Conservation (phyloP, 1,140 invertebrate species). For the Platorchestia sp. region DNA sequence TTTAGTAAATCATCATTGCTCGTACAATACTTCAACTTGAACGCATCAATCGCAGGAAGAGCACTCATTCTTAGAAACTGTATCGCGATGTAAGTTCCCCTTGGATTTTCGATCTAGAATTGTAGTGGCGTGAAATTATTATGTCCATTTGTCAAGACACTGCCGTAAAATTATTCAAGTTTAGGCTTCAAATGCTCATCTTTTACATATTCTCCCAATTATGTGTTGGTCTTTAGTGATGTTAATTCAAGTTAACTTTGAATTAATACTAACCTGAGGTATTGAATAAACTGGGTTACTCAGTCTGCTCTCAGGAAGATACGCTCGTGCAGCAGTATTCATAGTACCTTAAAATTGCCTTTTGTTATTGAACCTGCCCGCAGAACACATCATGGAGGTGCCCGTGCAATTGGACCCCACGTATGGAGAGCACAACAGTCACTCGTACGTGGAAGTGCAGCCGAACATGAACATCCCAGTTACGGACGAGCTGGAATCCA, state of each 20-base stretch:
- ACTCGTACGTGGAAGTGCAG: background rate
- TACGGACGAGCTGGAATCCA: background rate
- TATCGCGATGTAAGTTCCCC: too few species aligned
- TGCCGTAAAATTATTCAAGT: background rate
- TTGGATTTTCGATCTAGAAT: too few species aligned
- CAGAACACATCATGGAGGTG: conserved; percentile 7
- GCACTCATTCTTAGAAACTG: too few species aligned
- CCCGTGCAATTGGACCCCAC: background rate
- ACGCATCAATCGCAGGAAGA: too few species aligned
- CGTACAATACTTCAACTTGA: too few species aligned
- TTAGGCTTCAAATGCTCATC: background rate
- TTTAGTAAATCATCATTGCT: too few species aligned
- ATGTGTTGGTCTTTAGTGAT: background rate
- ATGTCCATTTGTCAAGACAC: background rate
- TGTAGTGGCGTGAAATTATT: too few species aligned
- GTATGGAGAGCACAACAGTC: background rate
- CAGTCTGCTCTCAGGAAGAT: background rate
- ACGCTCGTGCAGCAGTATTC: background rate
- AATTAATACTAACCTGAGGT: background rate
- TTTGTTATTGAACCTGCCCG: background rate
- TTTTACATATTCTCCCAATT: background rate
- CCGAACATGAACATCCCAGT: background rate
- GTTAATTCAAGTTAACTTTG: background rate
- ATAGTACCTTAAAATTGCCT: background rate
- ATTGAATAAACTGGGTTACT: background rate